Conservation (phyloP, 2,113 vertebrate genomes). For the Ploceus nigricollis region DNA sequence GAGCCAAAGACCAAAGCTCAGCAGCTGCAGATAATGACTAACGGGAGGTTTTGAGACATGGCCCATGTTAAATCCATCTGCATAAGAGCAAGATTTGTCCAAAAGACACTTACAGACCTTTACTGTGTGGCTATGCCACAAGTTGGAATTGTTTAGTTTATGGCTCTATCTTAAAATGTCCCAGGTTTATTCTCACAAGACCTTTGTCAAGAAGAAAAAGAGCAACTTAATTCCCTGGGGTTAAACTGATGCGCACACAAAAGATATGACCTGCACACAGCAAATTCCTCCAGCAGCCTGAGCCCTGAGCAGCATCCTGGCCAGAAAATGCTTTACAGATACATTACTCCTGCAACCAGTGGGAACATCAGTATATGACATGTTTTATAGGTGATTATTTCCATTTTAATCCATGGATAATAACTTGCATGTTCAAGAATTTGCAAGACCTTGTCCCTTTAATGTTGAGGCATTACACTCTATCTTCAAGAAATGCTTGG, state of each 20-base stretch:
- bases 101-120: neutral
- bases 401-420: neutral
- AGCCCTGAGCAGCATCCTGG: neutral
- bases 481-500: neutral
- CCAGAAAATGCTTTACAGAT: neutral
- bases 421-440: neutral
- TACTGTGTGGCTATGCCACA: neutral
- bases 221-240: neutral
- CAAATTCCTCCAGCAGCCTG: neutral
- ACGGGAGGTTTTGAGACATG: neutral
- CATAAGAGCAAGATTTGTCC: neutral
- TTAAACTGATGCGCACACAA: neutral
- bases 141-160: neutral
- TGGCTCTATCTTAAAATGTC: neutral
- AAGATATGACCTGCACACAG: neutral
- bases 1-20: neutral
- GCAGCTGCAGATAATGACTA: conserved; percentile 25
- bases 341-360: neutral
- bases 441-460: neutral
- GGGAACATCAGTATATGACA: neutral
- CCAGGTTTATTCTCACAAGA: neutral
- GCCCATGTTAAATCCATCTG: neutral
- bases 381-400: neutral
- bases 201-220: neutral
- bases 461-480: neutral